Conservation (phyloP, 2,888 invertebrate species). For the Patella ulyssiponensis region DNA sequence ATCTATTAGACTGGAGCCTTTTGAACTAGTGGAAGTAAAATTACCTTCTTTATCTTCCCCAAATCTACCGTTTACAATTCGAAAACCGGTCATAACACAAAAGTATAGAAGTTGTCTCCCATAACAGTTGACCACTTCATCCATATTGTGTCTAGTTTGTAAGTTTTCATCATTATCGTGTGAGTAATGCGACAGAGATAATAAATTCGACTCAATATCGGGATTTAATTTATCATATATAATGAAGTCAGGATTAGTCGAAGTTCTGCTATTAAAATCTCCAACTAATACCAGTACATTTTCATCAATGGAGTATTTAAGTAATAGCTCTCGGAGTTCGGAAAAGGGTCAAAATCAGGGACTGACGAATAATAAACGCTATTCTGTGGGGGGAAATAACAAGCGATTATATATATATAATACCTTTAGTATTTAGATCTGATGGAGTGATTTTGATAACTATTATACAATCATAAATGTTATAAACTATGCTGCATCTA, state of each 20-base stretch:
- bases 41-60: neutral
- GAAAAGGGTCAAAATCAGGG: neutral
- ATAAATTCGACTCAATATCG: neutral
- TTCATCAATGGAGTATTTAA: neutral
- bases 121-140: too few relatives aligned
- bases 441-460: neutral
- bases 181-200: neutral
- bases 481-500: neutral
- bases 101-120: neutral
- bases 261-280: neutral
- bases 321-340: neutral
- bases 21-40: neutral
- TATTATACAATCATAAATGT: neutral
- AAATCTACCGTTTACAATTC: neutral
- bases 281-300: neutral
- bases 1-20: neutral
- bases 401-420: neutral
- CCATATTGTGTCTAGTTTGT: neutral
- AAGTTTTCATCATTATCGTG: neutral
- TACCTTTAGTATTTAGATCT: neutral
- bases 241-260: neutral
- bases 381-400: neutral
- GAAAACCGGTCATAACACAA: neutral
- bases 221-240: neutral
- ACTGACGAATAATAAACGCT: constrained; percentile 1